Evolutionary conservation across 2,797 vertebrate genomes (phyloP).

Genomic region (Etheostoma nigrum): DNA sequence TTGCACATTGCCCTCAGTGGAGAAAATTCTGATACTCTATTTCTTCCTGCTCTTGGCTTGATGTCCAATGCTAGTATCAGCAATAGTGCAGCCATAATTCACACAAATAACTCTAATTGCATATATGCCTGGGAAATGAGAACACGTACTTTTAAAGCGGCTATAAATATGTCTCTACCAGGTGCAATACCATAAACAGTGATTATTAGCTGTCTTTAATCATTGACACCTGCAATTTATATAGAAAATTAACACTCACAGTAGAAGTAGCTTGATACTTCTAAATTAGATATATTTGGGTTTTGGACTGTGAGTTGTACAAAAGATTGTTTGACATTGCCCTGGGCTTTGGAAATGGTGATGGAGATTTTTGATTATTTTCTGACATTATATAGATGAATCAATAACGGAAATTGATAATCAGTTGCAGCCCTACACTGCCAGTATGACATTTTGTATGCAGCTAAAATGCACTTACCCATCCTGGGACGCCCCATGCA

Average conservation of each 20-base stretch:
- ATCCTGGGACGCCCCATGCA: neutral
- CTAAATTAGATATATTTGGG: neutral
- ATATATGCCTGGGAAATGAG: conserved; percentile 14
- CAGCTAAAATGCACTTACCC: neutral
- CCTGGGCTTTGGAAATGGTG: neutral
- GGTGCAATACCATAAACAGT: neutral
- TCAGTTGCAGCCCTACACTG: neutral
- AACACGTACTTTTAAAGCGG: conserved; percentile 7
- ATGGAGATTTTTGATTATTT: neutral
- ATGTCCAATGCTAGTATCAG: conserved; percentile 39
- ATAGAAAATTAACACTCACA: neutral
- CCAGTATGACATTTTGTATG: neutral
- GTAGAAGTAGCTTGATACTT: neutral
- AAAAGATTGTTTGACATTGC: neutral
- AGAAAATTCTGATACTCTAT: conserved; percentile 30
- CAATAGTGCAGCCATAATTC: conserved; percentile 55
- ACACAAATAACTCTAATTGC: conserved; percentile 37
- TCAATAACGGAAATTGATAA: neutral
- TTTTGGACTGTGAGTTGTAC: neutral
- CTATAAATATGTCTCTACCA: neutral
- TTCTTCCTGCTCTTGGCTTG: conserved; percentile 28
- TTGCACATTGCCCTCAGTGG: conserved; percentile 14
- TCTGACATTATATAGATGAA: too few species aligned
- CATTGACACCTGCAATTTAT: neutral
- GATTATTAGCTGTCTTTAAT: neutral